These are phyloP conservation scores for Agapostemon virescens DNA, from an alignment of 2,888 invertebrate genomes.

Conservation along the genomic window DNA sequence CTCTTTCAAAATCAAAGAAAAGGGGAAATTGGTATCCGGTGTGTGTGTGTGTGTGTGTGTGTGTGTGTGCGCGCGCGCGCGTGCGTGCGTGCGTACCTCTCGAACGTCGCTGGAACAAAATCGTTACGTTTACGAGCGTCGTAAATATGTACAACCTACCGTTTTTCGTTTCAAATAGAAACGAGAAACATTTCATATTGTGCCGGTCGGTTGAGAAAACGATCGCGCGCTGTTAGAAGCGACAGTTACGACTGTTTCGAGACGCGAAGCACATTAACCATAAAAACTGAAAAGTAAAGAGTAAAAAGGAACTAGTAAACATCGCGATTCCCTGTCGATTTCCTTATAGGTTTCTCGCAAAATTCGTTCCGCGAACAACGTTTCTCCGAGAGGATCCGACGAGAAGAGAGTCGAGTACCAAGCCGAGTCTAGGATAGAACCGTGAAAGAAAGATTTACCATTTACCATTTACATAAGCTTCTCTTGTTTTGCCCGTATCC, in stretches of 20 bases:
- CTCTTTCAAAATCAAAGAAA: constrained; percentile 32
- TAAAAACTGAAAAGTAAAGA: too few species aligned
- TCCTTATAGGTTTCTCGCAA: constrained; percentile 30
- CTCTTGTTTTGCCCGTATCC: constrained; percentile 10
- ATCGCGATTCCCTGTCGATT: neutral
- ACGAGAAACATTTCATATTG: neutral
- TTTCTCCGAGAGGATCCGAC: constrained; percentile 20
- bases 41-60: too few species aligned
- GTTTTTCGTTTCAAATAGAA: neutral
- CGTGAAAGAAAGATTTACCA: too few species aligned
- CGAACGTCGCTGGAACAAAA: neutral
- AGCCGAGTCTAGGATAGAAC: neutral
- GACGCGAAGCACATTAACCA: neutral
- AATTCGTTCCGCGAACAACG: neutral
- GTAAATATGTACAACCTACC: neutral
- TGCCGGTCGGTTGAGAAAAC: neutral
- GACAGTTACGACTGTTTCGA: neutral
- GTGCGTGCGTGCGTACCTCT: too few species aligned
- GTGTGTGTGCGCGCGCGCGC: too few species aligned
- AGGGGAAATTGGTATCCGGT: neutral
- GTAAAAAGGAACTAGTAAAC: too few species aligned
- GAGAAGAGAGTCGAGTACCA: neutral
- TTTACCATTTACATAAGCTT: constrained; percentile 38
- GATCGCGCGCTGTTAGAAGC: neutral
- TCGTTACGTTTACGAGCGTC: neutral